These are phyloP conservation scores for Notothenia rossii DNA, from an alignment of 2,113 vertebrate species.

Conservation along the genomic window DNA sequence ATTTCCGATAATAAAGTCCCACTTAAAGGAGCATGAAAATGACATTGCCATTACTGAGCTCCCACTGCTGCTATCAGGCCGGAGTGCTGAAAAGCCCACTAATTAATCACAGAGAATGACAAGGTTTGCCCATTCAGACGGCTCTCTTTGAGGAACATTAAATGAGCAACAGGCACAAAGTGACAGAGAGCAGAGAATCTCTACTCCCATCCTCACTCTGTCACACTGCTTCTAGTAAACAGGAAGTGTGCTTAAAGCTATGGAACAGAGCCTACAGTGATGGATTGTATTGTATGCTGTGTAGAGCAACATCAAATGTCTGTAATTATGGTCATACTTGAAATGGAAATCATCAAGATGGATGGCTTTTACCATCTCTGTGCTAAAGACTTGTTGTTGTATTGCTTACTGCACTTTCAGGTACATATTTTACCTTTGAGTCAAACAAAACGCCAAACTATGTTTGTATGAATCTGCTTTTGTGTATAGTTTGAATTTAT, in stretches of 20 bases:
- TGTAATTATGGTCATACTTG: slow-evolving; percentile 22
- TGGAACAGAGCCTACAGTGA: slow-evolving; percentile 2
- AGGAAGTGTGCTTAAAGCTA: slow-evolving; percentile 30
- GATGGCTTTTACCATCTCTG: slow-evolving; percentile 3
- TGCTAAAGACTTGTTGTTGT: background rate
- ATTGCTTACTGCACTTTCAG: background rate
- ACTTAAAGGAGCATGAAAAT: slow-evolving; percentile 75
- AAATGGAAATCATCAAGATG: slow-evolving; percentile 27
- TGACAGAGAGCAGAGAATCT: slow-evolving; percentile 23
- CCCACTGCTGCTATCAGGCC: slow-evolving; percentile 64
- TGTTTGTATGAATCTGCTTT: background rate
- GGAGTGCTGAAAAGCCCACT: slow-evolving; percentile 67
- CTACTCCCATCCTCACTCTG: slow-evolving; percentile 4
- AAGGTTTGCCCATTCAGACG: slow-evolving; percentile 59
- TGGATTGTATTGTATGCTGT: slow-evolving; percentile 7
- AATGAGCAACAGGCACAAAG: slow-evolving; percentile 18
- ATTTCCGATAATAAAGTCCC: slow-evolving; percentile 74
- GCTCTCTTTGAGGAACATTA: slow-evolving; percentile 35
- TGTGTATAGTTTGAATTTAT: background rate
- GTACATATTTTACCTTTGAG: slow-evolving; percentile 1
- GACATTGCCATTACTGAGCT: slow-evolving; percentile 71
- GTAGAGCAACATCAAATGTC: slow-evolving; percentile 13
- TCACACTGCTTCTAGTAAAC: slow-evolving; percentile 33
- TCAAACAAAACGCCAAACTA: slow-evolving; percentile 6
- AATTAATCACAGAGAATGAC: slow-evolving; percentile 73